Percentiles rank a stretch among this genome's conserved stretches.
Conservation (phyloP, 2,888 invertebrate genomes). For the Strigamia transsilvanica region DNA sequence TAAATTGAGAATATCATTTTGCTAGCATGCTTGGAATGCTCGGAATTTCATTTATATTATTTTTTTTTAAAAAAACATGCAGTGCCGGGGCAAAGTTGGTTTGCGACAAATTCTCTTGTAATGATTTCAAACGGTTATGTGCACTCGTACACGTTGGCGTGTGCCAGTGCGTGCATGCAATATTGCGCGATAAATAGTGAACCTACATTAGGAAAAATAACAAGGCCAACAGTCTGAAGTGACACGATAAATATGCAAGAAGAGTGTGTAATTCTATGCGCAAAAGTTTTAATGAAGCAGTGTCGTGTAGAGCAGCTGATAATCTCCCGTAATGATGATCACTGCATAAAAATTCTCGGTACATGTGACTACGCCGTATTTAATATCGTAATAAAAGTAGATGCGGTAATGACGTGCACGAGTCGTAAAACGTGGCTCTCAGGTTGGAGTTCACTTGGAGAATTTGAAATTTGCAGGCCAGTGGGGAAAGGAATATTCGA, state of each 20-base stretch:
- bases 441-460: conserved; percentile 5
- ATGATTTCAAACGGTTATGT: not conserved
- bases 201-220: conserved; percentile 5
- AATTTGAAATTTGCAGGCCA: conserved; percentile 15
- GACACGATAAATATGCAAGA: conserved; percentile 10
- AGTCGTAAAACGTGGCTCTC: conserved; percentile 13
- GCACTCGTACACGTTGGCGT: not conserved
- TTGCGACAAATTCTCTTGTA: not conserved
- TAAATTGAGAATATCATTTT: not conserved
- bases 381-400: conserved; percentile 15
- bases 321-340: not conserved
- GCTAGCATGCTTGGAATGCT: not conserved
- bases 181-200: not conserved
- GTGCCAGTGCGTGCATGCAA: not conserved
- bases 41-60: not conserved
- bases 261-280: conserved; percentile 6
- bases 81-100: not conserved
- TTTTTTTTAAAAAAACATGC: not conserved
- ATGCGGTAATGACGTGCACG: conserved; percentile 8
- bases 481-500: not conserved
- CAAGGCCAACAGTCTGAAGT: conserved; percentile 15
- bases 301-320: conserved; percentile 15
- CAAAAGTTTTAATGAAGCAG: conserved; percentile 12
- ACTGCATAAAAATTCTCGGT: conserved; percentile 12
- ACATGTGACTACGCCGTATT: conserved; percentile 15